phyloP scores from a whole-genome alignment of 2,113 vertebrate species.

The Cricetomys ansorgei region DNA sequence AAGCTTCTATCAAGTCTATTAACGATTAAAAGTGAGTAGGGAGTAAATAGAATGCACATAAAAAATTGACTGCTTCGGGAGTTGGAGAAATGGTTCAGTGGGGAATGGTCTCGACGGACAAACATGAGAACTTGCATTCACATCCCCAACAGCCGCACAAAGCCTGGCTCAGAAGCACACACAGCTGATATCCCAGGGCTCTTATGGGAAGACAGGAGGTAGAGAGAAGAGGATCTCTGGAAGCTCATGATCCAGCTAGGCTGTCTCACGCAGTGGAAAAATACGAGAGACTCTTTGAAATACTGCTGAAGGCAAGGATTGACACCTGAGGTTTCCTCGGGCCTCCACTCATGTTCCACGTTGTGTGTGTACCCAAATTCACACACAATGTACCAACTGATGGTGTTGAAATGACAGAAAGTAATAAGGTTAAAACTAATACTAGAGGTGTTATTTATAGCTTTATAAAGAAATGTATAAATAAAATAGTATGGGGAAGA shows the following conservation, averaged over 20 bases:
- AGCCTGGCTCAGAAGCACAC: not conserved
- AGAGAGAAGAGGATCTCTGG: not conserved
- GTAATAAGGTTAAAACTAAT: not conserved
- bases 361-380: not conserved
- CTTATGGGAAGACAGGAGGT: not conserved
- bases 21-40: not conserved
- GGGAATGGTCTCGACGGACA: not conserved
- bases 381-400: not conserved
- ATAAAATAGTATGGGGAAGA: not conserved
- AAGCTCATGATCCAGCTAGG: not conserved
- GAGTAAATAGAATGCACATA: not conserved
- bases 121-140: not conserved
- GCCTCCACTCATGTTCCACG: not conserved
- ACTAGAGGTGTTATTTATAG: not conserved
- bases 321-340: not conserved
- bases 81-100: not conserved
- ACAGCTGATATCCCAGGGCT: not conserved
- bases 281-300: not conserved
- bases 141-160: not conserved
- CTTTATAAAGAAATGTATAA: conserved; percentile 28
- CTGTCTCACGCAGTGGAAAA: not conserved
- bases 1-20: not conserved
- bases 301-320: not conserved
- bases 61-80: not conserved
- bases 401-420: not conserved